A percentile compares a stretch with the other conserved stretches of the same genome.
These are phyloP conservation scores for Amblyopsis hoosieri DNA, from an alignment of 2,797 vertebrate genomes.

Conservation along the genomic window DNA sequence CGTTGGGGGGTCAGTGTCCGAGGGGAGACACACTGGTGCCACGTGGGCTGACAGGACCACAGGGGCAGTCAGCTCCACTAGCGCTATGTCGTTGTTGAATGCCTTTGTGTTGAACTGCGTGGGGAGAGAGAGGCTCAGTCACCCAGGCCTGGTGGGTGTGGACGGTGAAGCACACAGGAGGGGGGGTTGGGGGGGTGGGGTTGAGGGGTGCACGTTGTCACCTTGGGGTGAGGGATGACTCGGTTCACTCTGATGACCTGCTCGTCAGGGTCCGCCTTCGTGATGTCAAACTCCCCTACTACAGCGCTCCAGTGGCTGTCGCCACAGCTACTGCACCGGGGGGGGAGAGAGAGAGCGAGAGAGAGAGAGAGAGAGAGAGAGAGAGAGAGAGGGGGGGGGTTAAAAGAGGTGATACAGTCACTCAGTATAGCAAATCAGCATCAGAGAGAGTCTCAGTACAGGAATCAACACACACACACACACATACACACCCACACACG, in stretches of 20 bases:
- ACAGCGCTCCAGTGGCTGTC: slow-evolving; percentile 91
- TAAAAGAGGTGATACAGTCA: neutral
- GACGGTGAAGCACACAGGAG: too few species aligned
- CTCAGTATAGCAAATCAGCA: neutral
- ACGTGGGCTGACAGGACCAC: slow-evolving; percentile 71
- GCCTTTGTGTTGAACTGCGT: slow-evolving; percentile 91
- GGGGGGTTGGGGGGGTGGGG: neutral
- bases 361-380: neutral
- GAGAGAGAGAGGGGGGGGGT: too few species aligned
- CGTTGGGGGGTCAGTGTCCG: slow-evolving; percentile 76
- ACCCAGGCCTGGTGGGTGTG: too few species aligned
- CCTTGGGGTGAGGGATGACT: slow-evolving; percentile 92
- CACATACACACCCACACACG: slow-evolving; percentile 24
- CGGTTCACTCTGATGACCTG: slow-evolving; percentile 85
- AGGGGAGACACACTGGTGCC: slow-evolving; percentile 90
- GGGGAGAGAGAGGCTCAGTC: slow-evolving; percentile 8
- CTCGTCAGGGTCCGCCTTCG: slow-evolving; percentile 79
- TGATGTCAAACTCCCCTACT: slow-evolving; percentile 86
- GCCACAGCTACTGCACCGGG: slow-evolving; percentile 78
- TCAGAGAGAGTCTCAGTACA: neutral
- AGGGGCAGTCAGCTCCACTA: slow-evolving; percentile 86
- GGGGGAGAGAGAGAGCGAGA: too few species aligned
- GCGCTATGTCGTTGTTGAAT: slow-evolving; percentile 89
- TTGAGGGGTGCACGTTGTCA: slow-evolving; percentile 38
- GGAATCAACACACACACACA: neutral